Percentiles rank a stretch among this genome's conserved stretches.
phyloP scores from a whole-genome alignment of 92 coral and sea anemone genomes.

The Epizoanthus stellaris region DNA sequence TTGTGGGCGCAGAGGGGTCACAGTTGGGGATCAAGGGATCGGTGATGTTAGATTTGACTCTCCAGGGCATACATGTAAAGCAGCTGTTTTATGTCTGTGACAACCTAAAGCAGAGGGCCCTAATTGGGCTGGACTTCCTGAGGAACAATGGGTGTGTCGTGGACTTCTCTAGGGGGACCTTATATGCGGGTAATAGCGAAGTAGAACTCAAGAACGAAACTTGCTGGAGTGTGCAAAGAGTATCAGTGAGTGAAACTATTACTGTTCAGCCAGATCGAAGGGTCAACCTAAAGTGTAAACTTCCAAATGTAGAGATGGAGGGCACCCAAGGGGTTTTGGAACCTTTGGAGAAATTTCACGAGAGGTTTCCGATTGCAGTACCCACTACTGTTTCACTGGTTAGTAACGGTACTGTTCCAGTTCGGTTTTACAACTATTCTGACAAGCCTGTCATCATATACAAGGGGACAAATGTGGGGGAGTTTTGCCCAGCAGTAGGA shows the following conservation, averaged over 20 bases:
- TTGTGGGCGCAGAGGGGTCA: conserved; percentile 54
- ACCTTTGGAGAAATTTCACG: conserved; percentile 31
- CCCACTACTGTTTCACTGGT: conserved; percentile 38
- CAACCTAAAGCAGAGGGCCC: conserved; percentile 46
- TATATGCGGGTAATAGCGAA: conserved; percentile 14
- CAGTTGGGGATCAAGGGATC: conserved; percentile 40
- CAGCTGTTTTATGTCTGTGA: conserved; percentile 49
- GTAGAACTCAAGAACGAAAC: conserved; percentile 23
- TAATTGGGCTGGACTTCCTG: conserved; percentile 34
- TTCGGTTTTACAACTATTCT: conserved; percentile 47
- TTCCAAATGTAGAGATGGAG: conserved; percentile 26
- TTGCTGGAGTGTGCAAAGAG: conserved; percentile 48
- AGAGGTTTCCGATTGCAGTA: conserved; percentile 34
- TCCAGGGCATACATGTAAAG: conserved; percentile 30
- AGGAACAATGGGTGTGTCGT: conserved; percentile 40
- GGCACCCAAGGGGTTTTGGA: conserved; percentile 40
- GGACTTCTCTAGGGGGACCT: conserved; percentile 29
- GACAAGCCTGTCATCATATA: conserved; percentile 23
- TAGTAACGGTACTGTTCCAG: conserved; percentile 11
- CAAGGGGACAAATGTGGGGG: conserved; percentile 41
- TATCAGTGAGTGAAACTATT: conserved; percentile 31
- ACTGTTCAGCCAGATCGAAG: conserved; percentile 41
- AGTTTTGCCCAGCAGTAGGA: conserved; percentile 41
- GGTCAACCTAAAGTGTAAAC: conserved; percentile 22
- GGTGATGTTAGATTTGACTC: conserved; percentile 21